phyloP scores from a whole-genome alignment of 2,113 vertebrate species.

The Casuarius casuarius region DNA sequence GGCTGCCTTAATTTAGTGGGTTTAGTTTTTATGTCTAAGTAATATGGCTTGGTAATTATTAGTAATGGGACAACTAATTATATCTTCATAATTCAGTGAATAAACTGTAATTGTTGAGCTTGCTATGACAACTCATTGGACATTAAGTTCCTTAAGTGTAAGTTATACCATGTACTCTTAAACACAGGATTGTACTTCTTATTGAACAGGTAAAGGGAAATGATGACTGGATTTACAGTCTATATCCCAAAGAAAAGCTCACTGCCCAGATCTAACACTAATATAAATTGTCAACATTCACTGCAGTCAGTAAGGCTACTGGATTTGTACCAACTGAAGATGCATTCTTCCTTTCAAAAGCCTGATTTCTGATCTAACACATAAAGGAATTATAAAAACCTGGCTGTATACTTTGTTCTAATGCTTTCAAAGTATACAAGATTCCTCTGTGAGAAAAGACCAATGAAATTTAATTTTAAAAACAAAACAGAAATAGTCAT shows the following conservation, averaged over 20 bases:
- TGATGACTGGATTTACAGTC: background rate
- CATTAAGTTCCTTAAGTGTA: conserved; percentile 16
- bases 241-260: background rate
- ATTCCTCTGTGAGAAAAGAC: background rate
- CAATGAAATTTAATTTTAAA: background rate
- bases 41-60: conserved; percentile 49
- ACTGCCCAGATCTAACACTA: background rate
- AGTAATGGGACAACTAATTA: conserved; percentile 56
- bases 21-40: conserved; percentile 12
- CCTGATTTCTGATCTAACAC: background rate
- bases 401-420: background rate
- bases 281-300: background rate
- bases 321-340: background rate
- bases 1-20: background rate
- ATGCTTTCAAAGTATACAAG: background rate
- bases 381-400: background rate
- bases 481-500: background rate
- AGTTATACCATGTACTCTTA: conserved; percentile 29
- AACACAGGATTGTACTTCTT: background rate
- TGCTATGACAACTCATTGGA: background rate
- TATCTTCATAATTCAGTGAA: conserved; percentile 30
- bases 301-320: background rate
- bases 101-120: conserved; percentile 39
- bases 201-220: background rate
- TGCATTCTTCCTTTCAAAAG: background rate